phyloP scores from a whole-genome alignment of 1,140 invertebrate species.

The Olivierus martensii region DNA sequence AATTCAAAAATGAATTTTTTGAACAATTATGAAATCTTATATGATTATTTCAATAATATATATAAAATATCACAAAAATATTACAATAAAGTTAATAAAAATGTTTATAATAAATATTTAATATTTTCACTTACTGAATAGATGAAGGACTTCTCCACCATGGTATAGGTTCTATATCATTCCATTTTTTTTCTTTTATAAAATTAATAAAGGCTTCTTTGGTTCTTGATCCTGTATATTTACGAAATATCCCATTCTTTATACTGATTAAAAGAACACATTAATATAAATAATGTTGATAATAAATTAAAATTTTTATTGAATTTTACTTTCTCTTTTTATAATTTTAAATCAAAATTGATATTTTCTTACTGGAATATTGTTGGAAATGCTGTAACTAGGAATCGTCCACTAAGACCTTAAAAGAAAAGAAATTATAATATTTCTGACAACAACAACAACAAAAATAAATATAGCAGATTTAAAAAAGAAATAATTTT shows the following conservation, averaged over 20 bases:
- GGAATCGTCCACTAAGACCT: conserved; percentile 87
- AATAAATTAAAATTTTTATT: too few species aligned
- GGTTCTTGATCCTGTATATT: conserved; percentile 79
- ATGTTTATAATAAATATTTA: too few species aligned
- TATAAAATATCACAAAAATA: too few species aligned
- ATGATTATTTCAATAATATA: too few species aligned
- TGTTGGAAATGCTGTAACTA: conserved; percentile 95
- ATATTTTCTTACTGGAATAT: conserved; percentile 77
- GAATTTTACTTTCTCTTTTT: too few species aligned
- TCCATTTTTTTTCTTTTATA: conserved; percentile 79
- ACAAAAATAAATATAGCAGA: too few species aligned
- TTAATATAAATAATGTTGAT: neutral
- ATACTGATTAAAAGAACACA: conserved; percentile 52
- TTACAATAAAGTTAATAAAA: too few species aligned
- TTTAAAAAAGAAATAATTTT: too few species aligned
- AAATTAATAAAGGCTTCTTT: conserved; percentile 74
- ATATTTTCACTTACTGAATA: conserved; percentile 37
- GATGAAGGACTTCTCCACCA: conserved; percentile 84
- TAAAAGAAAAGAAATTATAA: conserved; percentile 34
- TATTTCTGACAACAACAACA: too few species aligned
- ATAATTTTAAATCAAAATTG: too few species aligned
- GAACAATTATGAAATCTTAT: too few species aligned
- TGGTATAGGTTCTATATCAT: conserved; percentile 65
- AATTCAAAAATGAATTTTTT: too few species aligned
- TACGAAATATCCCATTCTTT: conserved; percentile 83